Percentiles rank a stretch among this genome's conserved stretches.
phyloP scores from a whole-genome alignment of 2,888 invertebrate species.

The Loripinus fragilis region DNA sequence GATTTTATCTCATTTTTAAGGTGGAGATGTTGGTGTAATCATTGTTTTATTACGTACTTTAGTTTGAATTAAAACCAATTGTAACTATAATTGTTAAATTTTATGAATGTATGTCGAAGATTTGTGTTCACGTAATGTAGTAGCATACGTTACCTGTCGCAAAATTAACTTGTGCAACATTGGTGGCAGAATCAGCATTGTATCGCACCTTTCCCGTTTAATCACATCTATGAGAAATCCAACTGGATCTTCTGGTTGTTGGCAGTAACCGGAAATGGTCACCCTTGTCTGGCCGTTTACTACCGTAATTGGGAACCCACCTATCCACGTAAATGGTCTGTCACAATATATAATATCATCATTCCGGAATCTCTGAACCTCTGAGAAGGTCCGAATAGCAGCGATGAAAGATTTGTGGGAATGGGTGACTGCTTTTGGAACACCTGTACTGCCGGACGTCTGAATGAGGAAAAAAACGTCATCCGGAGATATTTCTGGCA shows the following conservation, averaged over 20 bases:
- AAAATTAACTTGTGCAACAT: neutral
- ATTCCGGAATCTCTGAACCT: too few relatives aligned
- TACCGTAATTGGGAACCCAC: neutral
- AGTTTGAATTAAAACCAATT: too few relatives aligned
- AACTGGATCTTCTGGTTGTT: neutral
- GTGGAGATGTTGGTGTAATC: too few relatives aligned
- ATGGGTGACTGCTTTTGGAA: conserved; percentile 34
- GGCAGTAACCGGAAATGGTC: neutral
- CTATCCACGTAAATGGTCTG: neutral
- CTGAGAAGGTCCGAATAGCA: too few relatives aligned
- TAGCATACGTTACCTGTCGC: neutral
- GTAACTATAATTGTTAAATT: too few relatives aligned
- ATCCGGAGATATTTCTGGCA: conserved; percentile 15
- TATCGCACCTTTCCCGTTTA: neutral
- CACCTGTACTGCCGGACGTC: conserved; percentile 46
- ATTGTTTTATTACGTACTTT: too few relatives aligned
- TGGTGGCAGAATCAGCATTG: neutral
- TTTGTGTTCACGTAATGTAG: too few relatives aligned
- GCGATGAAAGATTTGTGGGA: neutral
- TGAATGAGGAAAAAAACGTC: conserved; percentile 29
- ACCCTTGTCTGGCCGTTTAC: neutral
- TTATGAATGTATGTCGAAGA: too few relatives aligned
- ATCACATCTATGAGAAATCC: conserved; percentile 10
- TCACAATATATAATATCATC: neutral
- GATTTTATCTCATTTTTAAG: too few relatives aligned